Percentiles rank a stretch among this genome's conserved stretches.
Evolutionary conservation across 2,888 invertebrate genomes (phyloP).

Genomic region (Theretra japonica): DNA sequence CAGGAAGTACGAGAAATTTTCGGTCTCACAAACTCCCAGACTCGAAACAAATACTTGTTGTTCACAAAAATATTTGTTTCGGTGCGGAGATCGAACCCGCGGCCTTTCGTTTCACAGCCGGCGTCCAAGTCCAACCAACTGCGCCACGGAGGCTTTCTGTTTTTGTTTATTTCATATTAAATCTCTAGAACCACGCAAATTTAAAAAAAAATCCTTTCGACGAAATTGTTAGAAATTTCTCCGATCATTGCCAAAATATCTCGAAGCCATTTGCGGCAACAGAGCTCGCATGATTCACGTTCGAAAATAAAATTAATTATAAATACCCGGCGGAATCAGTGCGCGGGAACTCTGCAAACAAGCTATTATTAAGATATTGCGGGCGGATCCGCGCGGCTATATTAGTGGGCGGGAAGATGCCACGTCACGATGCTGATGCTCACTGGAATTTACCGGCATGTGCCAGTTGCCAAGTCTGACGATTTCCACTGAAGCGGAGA

Average conservation of each 20-base stretch:
- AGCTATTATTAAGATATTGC: conserved; percentile 6
- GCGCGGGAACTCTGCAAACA: conserved; percentile 17
- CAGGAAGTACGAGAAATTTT: too few species aligned
- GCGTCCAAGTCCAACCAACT: too few species aligned
- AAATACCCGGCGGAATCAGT: conserved; percentile 1
- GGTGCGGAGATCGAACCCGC: too few species aligned
- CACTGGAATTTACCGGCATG: not conserved
- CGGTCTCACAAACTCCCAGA: too few species aligned
- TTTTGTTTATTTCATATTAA: too few species aligned
- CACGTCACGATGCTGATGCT: not conserved
- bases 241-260: not conserved
- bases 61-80: too few species aligned
- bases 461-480: not conserved
- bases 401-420: not conserved
- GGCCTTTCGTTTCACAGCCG: too few species aligned
- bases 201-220: not conserved
- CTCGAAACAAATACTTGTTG: too few species aligned
- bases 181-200: not conserved
- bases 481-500: not conserved
- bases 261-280: conserved; percentile 11
- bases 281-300: not conserved
- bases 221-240: not conserved
- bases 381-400: not conserved
- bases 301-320: conserved; percentile 17
- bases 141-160: too few species aligned